A percentile compares a stretch with the other conserved stretches of the same genome.
Evolutionary conservation across 2,797 vertebrate genomes (phyloP).

Genomic region (Acipenser ruthenus): DNA sequence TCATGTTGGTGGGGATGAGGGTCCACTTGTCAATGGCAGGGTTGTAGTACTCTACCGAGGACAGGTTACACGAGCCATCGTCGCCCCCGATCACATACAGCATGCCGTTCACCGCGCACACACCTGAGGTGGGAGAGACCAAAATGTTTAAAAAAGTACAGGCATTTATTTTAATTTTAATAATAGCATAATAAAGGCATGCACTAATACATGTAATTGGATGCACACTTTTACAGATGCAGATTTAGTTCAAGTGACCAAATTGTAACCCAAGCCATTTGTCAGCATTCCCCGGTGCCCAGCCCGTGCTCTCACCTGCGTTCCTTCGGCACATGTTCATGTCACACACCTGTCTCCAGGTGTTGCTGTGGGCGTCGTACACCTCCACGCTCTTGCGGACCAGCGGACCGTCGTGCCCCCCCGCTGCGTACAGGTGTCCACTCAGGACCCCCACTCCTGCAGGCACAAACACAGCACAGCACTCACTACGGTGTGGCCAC

Average conservation of each 20-base stretch:
- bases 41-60: slow-evolving; percentile 91
- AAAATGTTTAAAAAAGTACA: not conserved
- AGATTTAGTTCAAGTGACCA: too few species aligned
- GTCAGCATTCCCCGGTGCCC: not conserved
- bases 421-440: slow-evolving; percentile 84
- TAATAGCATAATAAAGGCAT: not conserved
- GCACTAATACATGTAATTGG: too few species aligned
- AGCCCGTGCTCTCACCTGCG: slow-evolving; percentile 63
- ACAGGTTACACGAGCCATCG: slow-evolving; percentile 89
- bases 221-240: too few species aligned
- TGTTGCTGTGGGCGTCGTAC: slow-evolving; percentile 77
- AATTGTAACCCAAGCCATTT: not conserved
- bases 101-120: slow-evolving; percentile 86
- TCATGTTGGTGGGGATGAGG: slow-evolving; percentile 88
- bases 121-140: slow-evolving; percentile 51
- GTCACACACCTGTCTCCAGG: slow-evolving; percentile 86
- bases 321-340: slow-evolving; percentile 98
- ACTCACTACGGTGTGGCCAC: not conserved
- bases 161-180: not conserved
- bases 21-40: slow-evolving; percentile 86
- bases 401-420: slow-evolving; percentile 87
- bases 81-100: slow-evolving; percentile 95
- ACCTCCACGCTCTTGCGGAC: slow-evolving; percentile 95
- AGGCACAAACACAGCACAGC: not conserved
- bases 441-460: slow-evolving; percentile 86